Evolutionary conservation across 2,888 invertebrate genomes (phyloP).

Genomic region (Cistogaster globosa): DNA sequence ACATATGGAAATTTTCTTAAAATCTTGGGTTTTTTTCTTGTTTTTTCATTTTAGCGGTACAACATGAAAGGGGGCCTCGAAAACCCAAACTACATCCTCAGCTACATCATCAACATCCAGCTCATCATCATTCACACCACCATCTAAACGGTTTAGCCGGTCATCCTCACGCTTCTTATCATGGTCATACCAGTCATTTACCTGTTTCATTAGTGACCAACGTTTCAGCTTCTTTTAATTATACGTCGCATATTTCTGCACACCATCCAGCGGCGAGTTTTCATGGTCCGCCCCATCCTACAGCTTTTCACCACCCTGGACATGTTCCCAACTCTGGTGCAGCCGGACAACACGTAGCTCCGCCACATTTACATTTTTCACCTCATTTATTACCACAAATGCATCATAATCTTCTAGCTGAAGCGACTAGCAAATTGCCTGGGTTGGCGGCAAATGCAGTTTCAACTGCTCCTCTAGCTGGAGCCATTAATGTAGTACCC

Average conservation of each 20-base stretch:
- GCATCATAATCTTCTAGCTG: conserved; percentile 81
- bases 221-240: conserved; percentile 83
- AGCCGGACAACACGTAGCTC: conserved; percentile 68
- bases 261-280: conserved; percentile 78
- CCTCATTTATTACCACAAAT: conserved; percentile 78
- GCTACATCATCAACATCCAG: conserved; percentile 81
- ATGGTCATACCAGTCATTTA: conserved; percentile 79
- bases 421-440: conserved; percentile 81
- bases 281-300: conserved; percentile 76
- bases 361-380: conserved; percentile 79
- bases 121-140: conserved; percentile 77
- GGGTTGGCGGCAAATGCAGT: conserved; percentile 70
- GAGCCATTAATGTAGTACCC: conserved; percentile 15
- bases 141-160: conserved; percentile 73
- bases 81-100: conserved; percentile 92
- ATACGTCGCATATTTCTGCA: conserved; percentile 82
- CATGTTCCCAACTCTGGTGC: conserved; percentile 70
- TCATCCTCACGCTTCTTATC: conserved; percentile 77
- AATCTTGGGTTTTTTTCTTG: not conserved
- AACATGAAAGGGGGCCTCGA: conserved; percentile 97
- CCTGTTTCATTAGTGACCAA: conserved; percentile 82
- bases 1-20: conserved; percentile 53
- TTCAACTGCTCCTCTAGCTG: conserved; percentile 10
- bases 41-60: conserved; percentile 89
- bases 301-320: conserved; percentile 77